Evolutionary conservation across 2,888 invertebrate genomes (phyloP).

Genomic region (Oscheius sp.): DNA sequence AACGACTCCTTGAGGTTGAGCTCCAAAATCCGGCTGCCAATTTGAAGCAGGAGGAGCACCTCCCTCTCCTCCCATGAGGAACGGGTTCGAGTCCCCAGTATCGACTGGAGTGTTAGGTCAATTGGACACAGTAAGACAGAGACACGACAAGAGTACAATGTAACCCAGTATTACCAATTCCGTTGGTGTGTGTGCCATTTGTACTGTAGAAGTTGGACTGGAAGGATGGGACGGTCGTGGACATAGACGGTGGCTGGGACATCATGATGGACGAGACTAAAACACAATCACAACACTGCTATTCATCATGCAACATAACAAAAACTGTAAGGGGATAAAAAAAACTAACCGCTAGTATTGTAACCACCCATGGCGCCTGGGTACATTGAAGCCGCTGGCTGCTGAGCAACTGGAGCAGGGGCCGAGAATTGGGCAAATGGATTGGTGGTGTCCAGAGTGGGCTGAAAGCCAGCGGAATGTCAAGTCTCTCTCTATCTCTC

Average conservation of each 20-base stretch:
- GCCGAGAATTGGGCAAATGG: constrained; percentile 47
- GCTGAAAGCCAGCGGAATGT: neutral
- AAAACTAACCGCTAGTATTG: constrained; percentile 22
- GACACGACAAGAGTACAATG: neutral
- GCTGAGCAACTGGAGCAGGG: constrained; percentile 19
- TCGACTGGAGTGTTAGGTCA: constrained; percentile 26
- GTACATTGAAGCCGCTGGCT: constrained; percentile 15
- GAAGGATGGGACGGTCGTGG: neutral
- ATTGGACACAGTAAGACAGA: neutral
- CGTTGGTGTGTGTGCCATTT: constrained; percentile 12
- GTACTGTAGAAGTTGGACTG: constrained; percentile 12
- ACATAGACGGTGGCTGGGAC: constrained; percentile 11
- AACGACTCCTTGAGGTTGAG: constrained; percentile 20
- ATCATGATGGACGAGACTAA: constrained; percentile 28
- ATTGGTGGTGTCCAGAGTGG: constrained; percentile 57
- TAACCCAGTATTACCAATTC: constrained; percentile 12
- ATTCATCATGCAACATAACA: constrained; percentile 6
- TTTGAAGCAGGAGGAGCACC: constrained; percentile 35
- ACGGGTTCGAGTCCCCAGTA: constrained; percentile 48
- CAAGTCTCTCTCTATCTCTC: neutral
- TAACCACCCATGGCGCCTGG: constrained; percentile 13
- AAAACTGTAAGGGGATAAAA: neutral
- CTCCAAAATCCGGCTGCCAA: constrained; percentile 36
- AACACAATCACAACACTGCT: constrained; percentile 6
- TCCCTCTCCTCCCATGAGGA: constrained; percentile 42